phyloP scores from a whole-genome alignment of 2,888 invertebrate species.

The Troglohyphantes excavatus region DNA sequence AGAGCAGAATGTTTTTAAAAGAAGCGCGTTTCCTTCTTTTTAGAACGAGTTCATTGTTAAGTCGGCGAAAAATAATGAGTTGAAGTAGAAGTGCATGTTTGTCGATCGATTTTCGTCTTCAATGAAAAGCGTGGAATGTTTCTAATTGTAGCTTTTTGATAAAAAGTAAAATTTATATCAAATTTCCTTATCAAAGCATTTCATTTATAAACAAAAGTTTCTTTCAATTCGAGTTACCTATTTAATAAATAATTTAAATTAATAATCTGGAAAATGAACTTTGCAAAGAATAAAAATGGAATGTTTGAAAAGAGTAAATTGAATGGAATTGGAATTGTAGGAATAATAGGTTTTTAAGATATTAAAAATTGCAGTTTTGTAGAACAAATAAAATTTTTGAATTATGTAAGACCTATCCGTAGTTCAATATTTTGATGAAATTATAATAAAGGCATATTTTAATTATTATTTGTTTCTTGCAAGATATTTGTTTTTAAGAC shows the following conservation, averaged over 20 bases:
- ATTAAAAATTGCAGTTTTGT: background rate
- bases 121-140: background rate
- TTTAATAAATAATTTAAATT: background rate
- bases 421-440: no score
- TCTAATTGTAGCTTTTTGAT: background rate
- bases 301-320: background rate
- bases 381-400: no score
- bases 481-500: no score
- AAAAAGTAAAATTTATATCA: background rate
- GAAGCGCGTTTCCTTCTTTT: slow-evolving; percentile 41
- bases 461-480: no score
- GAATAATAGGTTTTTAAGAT: background rate
- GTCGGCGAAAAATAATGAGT: slow-evolving; percentile 12
- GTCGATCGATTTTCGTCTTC: slow-evolving; percentile 16
- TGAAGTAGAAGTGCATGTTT: slow-evolving; percentile 1
- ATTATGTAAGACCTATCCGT: no score
- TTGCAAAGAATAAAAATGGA: background rate
- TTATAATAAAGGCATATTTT: no score
- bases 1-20: slow-evolving; percentile 52
- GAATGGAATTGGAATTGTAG: background rate
- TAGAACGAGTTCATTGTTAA: slow-evolving; percentile 36
- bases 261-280: background rate
- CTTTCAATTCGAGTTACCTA: background rate
- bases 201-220: slow-evolving; percentile 14
- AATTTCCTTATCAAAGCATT: slow-evolving; percentile 14